Evolutionary conservation across 2,113 vertebrate genomes (phyloP).

Genomic region (Spheniscus mendiculus): DNA sequence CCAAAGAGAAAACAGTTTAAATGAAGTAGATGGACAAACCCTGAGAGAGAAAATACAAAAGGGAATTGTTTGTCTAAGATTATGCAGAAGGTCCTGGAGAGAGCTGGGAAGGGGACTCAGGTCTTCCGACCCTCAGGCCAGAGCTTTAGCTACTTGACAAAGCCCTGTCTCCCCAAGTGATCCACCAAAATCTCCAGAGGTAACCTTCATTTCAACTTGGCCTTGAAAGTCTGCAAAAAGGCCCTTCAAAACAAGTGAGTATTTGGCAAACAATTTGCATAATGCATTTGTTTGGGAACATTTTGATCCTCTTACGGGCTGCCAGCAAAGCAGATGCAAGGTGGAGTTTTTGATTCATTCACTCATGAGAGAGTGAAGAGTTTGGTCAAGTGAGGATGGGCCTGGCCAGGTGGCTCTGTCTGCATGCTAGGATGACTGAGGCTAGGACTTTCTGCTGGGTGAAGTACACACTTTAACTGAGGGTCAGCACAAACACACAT

Average conservation of each 20-base stretch:
- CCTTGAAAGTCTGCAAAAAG: background rate
- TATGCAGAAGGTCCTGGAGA: background rate
- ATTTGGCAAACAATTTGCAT: conserved; percentile 14
- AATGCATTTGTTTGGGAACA: conserved; percentile 25
- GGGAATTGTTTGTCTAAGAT: background rate
- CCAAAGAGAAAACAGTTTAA: background rate
- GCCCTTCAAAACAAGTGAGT: background rate
- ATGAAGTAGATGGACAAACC: background rate
- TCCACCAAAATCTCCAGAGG: background rate
- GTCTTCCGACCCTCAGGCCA: background rate
- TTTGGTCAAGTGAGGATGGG: background rate
- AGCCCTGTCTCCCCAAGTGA: background rate
- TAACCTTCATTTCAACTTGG: background rate
- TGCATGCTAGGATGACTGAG: background rate
- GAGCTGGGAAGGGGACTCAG: background rate
- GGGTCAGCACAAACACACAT: background rate
- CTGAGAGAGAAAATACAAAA: background rate
- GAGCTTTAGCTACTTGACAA: background rate
- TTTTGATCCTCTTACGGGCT: background rate
- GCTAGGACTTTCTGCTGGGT: background rate
- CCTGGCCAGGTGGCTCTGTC: background rate
- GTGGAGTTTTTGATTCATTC: conserved; percentile 24
- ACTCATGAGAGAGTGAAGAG: background rate
- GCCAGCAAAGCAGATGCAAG: conserved; percentile 28
- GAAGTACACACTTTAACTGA: background rate